These are phyloP conservation scores for Dryococelus australis DNA, from an alignment of 2,888 invertebrate genomes.

Conservation along the genomic window DNA sequence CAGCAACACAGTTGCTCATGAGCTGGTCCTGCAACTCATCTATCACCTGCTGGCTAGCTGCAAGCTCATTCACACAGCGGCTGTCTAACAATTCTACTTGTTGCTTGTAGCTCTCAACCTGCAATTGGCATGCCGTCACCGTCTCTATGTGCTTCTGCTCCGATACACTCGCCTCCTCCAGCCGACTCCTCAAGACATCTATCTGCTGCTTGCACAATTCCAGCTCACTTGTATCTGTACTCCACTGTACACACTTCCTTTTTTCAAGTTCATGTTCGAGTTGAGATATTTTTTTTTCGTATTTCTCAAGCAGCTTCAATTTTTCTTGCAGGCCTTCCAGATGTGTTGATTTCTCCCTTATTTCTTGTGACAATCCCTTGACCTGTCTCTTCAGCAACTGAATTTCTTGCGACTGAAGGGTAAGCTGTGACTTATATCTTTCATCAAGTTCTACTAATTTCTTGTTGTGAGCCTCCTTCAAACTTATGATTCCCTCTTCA, in stretches of 20 bases:
- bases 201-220: constrained; percentile 30
- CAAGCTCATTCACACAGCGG: background rate
- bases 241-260: background rate
- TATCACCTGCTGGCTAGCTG: constrained; percentile 11
- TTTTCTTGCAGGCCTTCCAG: too few relatives aligned
- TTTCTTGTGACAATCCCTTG: background rate
- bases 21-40: background rate
- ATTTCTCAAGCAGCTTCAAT: too few relatives aligned
- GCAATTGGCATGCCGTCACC: constrained; percentile 26
- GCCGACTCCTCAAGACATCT: background rate
- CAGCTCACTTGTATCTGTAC: background rate
- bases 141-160: constrained; percentile 25
- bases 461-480: constrained; percentile 24
- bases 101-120: constrained; percentile 32
- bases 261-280: background rate
- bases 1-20: background rate
- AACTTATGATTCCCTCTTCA: background rate
- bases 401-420: background rate
- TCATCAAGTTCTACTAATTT: constrained; percentile 23
- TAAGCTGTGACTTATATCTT: background rate
- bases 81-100: constrained; percentile 32
- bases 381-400: background rate
- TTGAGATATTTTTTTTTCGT: too few relatives aligned
- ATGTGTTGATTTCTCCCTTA: background rate
- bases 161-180: constrained; percentile 18